Evolutionary conservation across 2,888 invertebrate species (phyloP).

Genomic region (Zhuqinia jingwanae): DNA sequence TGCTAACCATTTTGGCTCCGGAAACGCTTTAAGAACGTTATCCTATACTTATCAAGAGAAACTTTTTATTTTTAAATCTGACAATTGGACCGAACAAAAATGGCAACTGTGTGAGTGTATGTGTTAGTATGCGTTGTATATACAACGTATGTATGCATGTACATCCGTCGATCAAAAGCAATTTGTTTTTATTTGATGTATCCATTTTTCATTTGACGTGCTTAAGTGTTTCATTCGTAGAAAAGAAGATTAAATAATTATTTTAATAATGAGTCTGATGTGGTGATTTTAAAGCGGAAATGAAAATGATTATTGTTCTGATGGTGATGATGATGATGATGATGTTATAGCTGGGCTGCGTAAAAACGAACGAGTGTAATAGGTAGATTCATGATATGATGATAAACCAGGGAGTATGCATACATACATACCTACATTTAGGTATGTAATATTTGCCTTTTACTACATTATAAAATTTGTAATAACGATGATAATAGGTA

Average conservation of each 20-base stretch:
- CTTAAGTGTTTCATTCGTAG: conserved; percentile 28
- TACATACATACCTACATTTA: not conserved
- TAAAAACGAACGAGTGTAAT: not conserved
- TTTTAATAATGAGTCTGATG: conserved; percentile 60
- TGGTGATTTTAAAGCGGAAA: conserved; percentile 71
- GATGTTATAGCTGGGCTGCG: not conserved
- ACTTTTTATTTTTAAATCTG: not conserved
- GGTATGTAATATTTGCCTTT: not conserved
- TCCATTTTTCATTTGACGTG: not conserved
- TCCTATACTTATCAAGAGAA: too few relatives aligned
- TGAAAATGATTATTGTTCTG: conserved; percentile 70
- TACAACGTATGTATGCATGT: too few relatives aligned
- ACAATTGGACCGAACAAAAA: not conserved
- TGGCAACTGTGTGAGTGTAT: not conserved
- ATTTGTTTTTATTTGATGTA: conserved; percentile 15
- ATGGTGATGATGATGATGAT: conserved; percentile 13
- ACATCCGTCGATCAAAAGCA: conserved; percentile 27
- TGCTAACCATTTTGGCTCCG: conserved; percentile 11
- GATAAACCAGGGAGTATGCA: not conserved
- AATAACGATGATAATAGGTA: conserved; percentile 4
- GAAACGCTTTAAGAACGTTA: conserved; percentile 11
- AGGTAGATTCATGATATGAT: conserved; percentile 14
- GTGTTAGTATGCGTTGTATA: too few relatives aligned
- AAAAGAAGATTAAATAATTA: conserved; percentile 61
- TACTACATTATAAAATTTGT: not conserved